A percentile compares a stretch with the other conserved stretches of the same genome.
phyloP scores from a whole-genome alignment of 2,888 invertebrate genomes.

The Drosophila mimica region DNA sequence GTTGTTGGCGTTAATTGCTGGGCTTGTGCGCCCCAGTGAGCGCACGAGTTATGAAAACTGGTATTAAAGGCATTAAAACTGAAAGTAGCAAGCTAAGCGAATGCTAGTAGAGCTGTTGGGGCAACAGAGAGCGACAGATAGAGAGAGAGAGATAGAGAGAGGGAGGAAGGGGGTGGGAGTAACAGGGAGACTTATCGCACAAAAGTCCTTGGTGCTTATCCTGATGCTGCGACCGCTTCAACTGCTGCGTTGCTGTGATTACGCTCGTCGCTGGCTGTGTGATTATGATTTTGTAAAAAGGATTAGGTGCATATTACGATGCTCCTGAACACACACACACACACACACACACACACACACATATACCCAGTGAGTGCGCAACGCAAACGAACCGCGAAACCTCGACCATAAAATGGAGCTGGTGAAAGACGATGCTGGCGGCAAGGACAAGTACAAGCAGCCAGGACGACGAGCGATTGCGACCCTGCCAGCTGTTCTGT shows the following conservation, averaged over 20 bases:
- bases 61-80: slow-evolving; percentile 72
- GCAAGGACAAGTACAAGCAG: slow-evolving; percentile 49
- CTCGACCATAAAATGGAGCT: slow-evolving; percentile 60
- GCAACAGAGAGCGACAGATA: background rate
- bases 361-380: slow-evolving; percentile 19
- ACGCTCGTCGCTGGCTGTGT: slow-evolving; percentile 65
- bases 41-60: slow-evolving; percentile 79
- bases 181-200: slow-evolving; percentile 24
- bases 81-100: slow-evolving; percentile 70
- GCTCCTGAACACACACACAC: slow-evolving; percentile 37
- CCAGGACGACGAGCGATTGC: slow-evolving; percentile 24
- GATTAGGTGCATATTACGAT: slow-evolving; percentile 78
- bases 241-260: slow-evolving; percentile 69
- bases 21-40: slow-evolving; percentile 69
- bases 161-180: background rate
- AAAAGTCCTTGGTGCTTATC: slow-evolving; percentile 47
- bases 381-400: slow-evolving; percentile 76
- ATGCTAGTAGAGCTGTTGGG: slow-evolving; percentile 35
- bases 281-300: slow-evolving; percentile 79
- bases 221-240: slow-evolving; percentile 35
- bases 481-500: slow-evolving; percentile 43
- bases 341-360: slow-evolving; percentile 11
- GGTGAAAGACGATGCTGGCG: slow-evolving; percentile 50
- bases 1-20: slow-evolving; percentile 71
- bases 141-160: background rate